phyloP scores from a whole-genome alignment of 2,113 vertebrate genomes.

The Azemiops feae region DNA sequence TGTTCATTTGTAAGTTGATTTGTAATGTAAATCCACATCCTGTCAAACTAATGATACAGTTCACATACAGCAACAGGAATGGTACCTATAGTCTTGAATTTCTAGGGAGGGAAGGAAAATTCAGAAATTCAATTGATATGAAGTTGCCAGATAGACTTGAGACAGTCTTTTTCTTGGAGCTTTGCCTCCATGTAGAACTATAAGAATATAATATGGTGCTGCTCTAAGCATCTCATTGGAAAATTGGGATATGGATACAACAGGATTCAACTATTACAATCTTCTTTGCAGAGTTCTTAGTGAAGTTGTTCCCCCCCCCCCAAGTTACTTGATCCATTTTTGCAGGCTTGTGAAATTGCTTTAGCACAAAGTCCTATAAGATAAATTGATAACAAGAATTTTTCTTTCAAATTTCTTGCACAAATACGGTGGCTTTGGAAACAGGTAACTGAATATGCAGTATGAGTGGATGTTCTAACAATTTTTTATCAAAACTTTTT shows the following conservation, averaged over 20 bases:
- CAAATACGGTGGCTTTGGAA: constrained; percentile 23
- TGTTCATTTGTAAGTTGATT: not conserved
- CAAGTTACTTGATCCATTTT: not conserved
- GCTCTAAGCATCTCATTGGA: not conserved
- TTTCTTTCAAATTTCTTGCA: not conserved
- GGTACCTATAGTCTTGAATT: not conserved
- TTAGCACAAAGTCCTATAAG: not conserved
- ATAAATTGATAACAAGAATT: not conserved
- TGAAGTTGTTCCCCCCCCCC: too few species aligned
- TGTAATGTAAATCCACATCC: not conserved
- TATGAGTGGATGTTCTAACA: constrained; percentile 32
- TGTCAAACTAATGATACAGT: not conserved
- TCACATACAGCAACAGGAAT: not conserved
- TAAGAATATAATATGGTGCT: not conserved
- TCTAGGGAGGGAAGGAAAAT: not conserved
- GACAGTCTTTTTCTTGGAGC: not conserved
- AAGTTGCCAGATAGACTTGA: not conserved
- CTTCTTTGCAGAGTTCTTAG: not conserved
- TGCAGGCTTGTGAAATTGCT: not conserved
- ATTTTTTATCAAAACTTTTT: constrained; percentile 24
- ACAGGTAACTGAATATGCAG: constrained; percentile 10
- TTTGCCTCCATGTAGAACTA: not conserved
- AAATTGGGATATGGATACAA: not conserved
- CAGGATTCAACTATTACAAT: not conserved
- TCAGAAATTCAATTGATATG: not conserved